Base-by-base conservation (phyloP, 64 coral and sea anemone species). In the Astreopora myriophthalma region DNA sequence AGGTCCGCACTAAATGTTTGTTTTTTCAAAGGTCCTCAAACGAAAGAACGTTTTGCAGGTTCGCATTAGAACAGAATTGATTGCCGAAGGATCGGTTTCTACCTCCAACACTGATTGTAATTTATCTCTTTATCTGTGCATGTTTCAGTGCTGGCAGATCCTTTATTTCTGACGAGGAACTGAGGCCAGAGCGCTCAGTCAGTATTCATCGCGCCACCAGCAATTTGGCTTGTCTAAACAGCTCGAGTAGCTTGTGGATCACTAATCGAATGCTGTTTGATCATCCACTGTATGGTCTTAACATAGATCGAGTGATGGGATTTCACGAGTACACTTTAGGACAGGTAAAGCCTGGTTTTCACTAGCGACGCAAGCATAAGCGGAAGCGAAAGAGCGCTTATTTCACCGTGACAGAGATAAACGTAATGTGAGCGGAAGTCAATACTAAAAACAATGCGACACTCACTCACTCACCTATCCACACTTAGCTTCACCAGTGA, bases 401-500 rank as follows among this genome's bases (percentile, higher is more conserved):
- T n/a, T n/a, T n/a, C n/a, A n/a, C n/a, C n/a, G n/a, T n/a, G n/a
- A 24, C 11, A 11, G 42, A 46, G 42, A 26, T 23, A 64, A 58
- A 20, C 3, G 13, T 58, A 6, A 46, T 11, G 11, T 46, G 42
- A 46, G 4, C 4, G 11, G 4, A 11, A 46, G 11, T 46, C 42
- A 46, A 11, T 11, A 4, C 42, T 46, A 46, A 46, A 46, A 46
- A 11, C 42, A 46, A 46, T 46, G 4, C 42, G 11, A 46, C 4
- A 46, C 4, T 46, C 5, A 16, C 27, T 0, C 7, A 46, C 58
- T 34, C 65, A 63, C 97, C 97, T 96, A 76, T 99, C 97, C 24
- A 96, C 97, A 48, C 97, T 99, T 5, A 99, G 87, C 34, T 99
- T 99, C 22, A 99, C 97, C 16, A 99, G 74, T 3, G 97, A 93